phyloP scores from a whole-genome alignment of 2,797 vertebrate species.

The Novumbra hubbsi region DNA sequence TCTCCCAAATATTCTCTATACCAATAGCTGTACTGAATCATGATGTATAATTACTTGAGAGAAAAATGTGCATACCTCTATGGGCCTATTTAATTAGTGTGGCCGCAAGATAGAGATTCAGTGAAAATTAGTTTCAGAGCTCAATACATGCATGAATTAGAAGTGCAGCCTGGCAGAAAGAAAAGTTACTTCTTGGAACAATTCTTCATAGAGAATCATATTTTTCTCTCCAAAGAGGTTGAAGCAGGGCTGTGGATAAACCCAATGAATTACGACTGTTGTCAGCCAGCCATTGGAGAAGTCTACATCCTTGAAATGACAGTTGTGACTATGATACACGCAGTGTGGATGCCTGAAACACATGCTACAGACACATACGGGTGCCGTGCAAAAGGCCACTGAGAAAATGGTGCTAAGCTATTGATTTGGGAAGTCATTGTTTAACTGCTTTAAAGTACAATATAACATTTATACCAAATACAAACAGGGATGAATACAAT shows the following conservation, averaged over 20 bases:
- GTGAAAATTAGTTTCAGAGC: neutral
- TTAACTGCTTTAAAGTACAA: no score
- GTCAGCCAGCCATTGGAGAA: neutral
- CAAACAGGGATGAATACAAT: no score
- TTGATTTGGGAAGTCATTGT: no score
- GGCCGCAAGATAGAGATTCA: neutral
- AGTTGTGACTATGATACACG: neutral
- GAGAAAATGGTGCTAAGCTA: no score
- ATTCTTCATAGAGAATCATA: constrained; percentile 4
- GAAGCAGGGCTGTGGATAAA: neutral
- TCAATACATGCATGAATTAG: constrained; percentile 22
- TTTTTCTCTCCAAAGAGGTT: constrained; percentile 1
- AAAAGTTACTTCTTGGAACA: neutral
- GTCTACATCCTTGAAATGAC: neutral
- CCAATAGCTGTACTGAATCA: constrained; percentile 6
- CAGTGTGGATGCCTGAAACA: neutral
- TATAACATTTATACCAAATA: no score
- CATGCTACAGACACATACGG: neutral
- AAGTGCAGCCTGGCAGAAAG: constrained; percentile 9
- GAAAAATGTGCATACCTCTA: constrained; percentile 10
- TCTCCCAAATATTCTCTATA: neutral
- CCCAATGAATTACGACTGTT: neutral
- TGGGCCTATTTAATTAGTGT: constrained; percentile 40
- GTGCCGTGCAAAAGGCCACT: no score
- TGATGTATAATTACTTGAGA: constrained; percentile 8